A percentile compares a stretch with the other conserved stretches of the same genome.
phyloP scores from a whole-genome alignment of 2,113 vertebrate genomes.

The Eclectus roratus region DNA sequence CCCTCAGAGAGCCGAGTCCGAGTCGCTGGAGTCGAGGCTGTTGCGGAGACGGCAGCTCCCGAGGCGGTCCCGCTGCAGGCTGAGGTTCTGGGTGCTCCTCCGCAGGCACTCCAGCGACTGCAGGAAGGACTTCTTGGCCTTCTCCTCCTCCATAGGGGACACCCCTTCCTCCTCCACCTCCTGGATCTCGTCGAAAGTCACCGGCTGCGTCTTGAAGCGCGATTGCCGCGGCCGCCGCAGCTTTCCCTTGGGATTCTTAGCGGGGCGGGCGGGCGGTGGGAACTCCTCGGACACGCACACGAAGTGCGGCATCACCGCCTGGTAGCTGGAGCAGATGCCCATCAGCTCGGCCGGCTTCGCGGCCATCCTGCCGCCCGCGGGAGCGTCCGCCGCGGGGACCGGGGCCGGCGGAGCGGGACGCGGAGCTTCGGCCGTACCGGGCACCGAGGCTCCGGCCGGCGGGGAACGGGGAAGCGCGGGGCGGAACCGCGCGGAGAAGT shows the following conservation, averaged over 20 bases:
- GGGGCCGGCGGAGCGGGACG: background rate
- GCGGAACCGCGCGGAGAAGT: background rate
- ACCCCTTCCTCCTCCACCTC: conserved; percentile 97
- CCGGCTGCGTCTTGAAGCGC: conserved; percentile 96
- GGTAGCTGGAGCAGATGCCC: conserved; percentile 81
- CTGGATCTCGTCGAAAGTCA: conserved; percentile 97
- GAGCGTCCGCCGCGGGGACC: background rate
- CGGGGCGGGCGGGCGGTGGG: conserved; percentile 82
- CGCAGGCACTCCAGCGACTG: conserved; percentile 94
- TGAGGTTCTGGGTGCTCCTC: conserved; percentile 90
- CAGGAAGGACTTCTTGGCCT: conserved; percentile 92
- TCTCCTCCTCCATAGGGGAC: conserved; percentile 92
- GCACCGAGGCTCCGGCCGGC: background rate
- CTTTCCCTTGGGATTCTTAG: conserved; percentile 79
- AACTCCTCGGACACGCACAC: conserved; percentile 84
- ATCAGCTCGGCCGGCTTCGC: conserved; percentile 81
- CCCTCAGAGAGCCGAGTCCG: conserved; percentile 88
- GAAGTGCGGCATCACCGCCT: conserved; percentile 82
- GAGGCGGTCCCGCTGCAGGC: conserved; percentile 73
- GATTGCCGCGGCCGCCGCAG: conserved; percentile 86
- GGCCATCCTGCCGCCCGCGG: conserved; percentile 71
- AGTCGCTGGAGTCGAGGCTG: conserved; percentile 94
- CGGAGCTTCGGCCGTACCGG: conserved; percentile 20
- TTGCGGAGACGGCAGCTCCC: conserved; percentile 78
- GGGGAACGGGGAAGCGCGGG: background rate